Evolutionary conservation across 1,140 invertebrate genomes (phyloP).

Genomic region (Harlomillsia oculata): DNA sequence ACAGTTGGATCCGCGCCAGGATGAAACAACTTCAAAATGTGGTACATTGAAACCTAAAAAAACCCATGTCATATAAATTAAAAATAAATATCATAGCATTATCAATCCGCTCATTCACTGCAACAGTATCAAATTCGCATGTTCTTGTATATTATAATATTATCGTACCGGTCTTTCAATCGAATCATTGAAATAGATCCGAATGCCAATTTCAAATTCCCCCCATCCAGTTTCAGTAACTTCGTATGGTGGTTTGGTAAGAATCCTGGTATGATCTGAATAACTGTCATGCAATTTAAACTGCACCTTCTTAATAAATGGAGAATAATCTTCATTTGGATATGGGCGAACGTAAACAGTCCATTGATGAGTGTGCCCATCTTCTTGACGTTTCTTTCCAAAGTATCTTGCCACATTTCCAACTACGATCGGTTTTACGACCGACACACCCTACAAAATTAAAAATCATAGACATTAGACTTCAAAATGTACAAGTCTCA

Average conservation of each 20-base stretch:
- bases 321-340: slow-evolving; percentile 84
- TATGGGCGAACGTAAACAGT: slow-evolving; percentile 95
- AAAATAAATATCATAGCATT: neutral
- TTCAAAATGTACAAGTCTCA: no score
- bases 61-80: neutral
- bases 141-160: slow-evolving; percentile 4
- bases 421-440: slow-evolving; percentile 94
- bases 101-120: no score
- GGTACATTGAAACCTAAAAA: slow-evolving; percentile 83
- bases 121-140: neutral
- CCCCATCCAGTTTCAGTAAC: slow-evolving; percentile 99
- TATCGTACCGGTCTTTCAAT: slow-evolving; percentile 81
- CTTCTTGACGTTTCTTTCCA: slow-evolving; percentile 94
- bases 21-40: slow-evolving; percentile 92
- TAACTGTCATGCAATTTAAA: slow-evolving; percentile 98
- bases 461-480: no score
- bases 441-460: slow-evolving; percentile 66
- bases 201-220: slow-evolving; percentile 98
- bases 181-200: slow-evolving; percentile 95
- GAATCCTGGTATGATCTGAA: slow-evolving; percentile 64
- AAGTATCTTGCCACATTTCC: slow-evolving; percentile 93
- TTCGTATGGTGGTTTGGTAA: slow-evolving; percentile 93
- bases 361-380: slow-evolving; percentile 99
- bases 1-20: slow-evolving; percentile 52
- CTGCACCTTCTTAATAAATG: slow-evolving; percentile 91